Base-by-base conservation (phyloP, 2,888 invertebrate genomes). In the Anthophora plumipes region DNA sequence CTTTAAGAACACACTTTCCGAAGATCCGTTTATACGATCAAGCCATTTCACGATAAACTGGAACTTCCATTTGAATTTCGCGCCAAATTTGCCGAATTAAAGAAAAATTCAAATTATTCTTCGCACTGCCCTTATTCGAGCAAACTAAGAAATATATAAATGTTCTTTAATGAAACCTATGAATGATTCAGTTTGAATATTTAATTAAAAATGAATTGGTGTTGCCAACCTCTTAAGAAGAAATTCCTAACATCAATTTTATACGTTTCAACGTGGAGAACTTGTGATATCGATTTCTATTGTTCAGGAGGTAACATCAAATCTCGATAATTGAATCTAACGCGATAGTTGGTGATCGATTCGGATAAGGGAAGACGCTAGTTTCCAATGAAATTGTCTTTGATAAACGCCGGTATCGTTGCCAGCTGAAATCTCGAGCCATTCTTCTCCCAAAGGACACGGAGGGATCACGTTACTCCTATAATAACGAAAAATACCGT, bases 361-460 rank as follows among this genome's bases (percentile, higher is more conserved):
- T 43, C 41, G 37, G 46, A 60, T 22, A 7, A 25, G 60, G 66
- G 22, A 66, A 60, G 75, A 67, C 39, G 59, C 39, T 46, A 43
- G 75, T 67, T 67, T 77, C 75, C 60, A 60, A 20, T 59, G 54
- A 31, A 67, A 67, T 60, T 43, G 59, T 17, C 39, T 12, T 0
- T n/a, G 66, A 74, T 67, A 74, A 67, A 74, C 66, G 41, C 25
- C 14, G 4, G 31, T 12, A 39, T 61, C 60, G 74, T 67, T 77
- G 48, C 25, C 66, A 39, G 20, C 20, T 17, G n/a, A 54, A 54
- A 54, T 37, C 60, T 39, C 25, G 41, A n/a, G 31, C 46, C 25
- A 31, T 71, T 52, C 67, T 60, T 66, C 79, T 79, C 70, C 70
- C 79, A 70, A 64, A 55, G 43, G 79, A 66, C 46, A n/a, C 9